Evolutionary conservation across 1,140 invertebrate species (phyloP).

Genomic region (Hetaerina americana): DNA sequence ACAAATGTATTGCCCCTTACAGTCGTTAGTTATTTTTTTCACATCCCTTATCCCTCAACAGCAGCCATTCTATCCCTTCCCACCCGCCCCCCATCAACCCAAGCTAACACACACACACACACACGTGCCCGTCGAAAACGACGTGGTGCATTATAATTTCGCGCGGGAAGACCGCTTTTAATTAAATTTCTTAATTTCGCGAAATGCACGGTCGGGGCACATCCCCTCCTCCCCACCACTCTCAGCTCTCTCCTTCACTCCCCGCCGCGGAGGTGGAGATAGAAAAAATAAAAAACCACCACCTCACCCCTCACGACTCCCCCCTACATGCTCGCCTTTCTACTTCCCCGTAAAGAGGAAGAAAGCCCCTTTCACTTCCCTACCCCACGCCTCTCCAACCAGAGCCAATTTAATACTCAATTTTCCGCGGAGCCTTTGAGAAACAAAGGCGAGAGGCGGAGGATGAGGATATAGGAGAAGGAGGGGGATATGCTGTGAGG

Average conservation of each 20-base stretch:
- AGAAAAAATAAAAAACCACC: no score
- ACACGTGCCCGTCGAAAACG: background rate
- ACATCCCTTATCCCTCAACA: background rate
- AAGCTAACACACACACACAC: no score
- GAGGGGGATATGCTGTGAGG: no score
- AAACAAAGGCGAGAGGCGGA: background rate
- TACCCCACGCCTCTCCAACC: no score
- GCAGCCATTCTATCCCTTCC: background rate
- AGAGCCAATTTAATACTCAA: background rate
- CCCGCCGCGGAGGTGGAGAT: no score
- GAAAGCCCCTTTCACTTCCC: no score
- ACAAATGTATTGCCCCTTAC: no score
- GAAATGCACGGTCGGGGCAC: background rate
- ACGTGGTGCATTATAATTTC: background rate
- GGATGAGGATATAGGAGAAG: no score
- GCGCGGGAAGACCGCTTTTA: background rate
- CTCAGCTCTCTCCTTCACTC: background rate
- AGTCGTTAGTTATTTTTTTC: no score
- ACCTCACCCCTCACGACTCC: no score
- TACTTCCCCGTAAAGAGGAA: no score
- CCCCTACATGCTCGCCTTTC: no score
- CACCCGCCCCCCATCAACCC: background rate
- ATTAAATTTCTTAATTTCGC: slow-evolving; percentile 1
- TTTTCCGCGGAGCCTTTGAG: background rate
- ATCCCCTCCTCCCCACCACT: background rate